phyloP scores from a whole-genome alignment of 2,797 vertebrate genomes.

The Nothura maculosa region DNA sequence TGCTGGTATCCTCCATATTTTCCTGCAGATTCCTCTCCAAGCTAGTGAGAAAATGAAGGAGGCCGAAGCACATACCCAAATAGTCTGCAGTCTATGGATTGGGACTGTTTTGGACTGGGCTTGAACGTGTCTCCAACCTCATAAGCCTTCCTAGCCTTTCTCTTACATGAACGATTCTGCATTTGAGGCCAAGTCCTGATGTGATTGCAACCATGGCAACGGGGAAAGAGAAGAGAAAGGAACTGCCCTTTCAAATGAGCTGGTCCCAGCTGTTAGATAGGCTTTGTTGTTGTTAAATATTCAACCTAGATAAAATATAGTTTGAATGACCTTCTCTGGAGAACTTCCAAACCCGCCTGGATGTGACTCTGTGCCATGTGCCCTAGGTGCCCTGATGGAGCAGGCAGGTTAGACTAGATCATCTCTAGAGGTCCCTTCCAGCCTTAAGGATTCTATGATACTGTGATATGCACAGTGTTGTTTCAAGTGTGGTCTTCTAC shows the following conservation, averaged over 20 bases:
- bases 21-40: not conserved
- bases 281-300: not conserved
- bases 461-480: not conserved
- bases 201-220: constrained; percentile 35
- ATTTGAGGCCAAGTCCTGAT: constrained; percentile 29
- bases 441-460: no score
- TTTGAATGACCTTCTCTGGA: not conserved
- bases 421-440: no score
- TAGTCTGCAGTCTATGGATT: not conserved
- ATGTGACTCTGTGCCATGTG: no score
- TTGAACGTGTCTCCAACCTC: constrained; percentile 34
- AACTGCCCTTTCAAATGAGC: constrained; percentile 6
- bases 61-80: not conserved
- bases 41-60: not conserved
- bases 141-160: constrained; percentile 12
- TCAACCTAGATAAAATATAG: not conserved
- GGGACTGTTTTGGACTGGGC: not conserved
- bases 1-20: not conserved
- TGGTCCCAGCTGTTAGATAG: not conserved
- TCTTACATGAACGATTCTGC: constrained; percentile 16
- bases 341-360: no score
- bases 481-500: not conserved
- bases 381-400: no score
- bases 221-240: not conserved
- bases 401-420: no score